These are phyloP conservation scores for Laticauda colubrina DNA, from an alignment of 2,113 vertebrate genomes.

Conservation along the genomic window DNA sequence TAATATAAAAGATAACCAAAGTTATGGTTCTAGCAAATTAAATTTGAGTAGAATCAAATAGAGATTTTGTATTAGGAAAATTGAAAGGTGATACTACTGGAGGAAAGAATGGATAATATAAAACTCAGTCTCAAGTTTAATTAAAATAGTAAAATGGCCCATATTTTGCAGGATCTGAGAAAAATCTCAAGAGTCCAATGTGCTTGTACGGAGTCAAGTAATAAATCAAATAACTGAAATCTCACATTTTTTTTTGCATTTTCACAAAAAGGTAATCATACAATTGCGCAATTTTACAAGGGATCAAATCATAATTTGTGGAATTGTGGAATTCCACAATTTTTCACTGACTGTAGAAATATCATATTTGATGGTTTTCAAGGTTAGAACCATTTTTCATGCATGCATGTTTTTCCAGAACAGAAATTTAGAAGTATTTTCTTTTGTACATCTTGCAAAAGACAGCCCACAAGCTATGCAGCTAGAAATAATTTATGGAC, in stretches of 20 bases:
- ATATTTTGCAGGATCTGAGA: neutral
- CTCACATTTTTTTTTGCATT: neutral
- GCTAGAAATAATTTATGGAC: neutral
- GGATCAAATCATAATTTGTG: neutral
- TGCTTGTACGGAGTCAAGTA: neutral
- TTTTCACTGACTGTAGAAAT: neutral
- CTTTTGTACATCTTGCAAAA: neutral
- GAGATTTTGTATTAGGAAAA: neutral
- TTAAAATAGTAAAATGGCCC: neutral
- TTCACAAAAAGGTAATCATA: neutral
- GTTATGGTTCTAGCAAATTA: neutral
- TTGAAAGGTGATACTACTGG: neutral
- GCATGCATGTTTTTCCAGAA: neutral
- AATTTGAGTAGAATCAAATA: neutral
- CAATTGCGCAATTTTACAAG: neutral
- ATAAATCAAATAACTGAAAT: neutral
- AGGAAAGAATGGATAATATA: neutral
- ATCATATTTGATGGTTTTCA: neutral
- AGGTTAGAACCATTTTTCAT: neutral
- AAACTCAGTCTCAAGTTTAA: neutral
- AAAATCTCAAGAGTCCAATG: neutral
- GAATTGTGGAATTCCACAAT: neutral
- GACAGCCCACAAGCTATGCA: neutral
- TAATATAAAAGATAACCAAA: neutral
- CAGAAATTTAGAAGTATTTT: neutral